Base-by-base conservation (phyloP, 2,888 invertebrate species). In the Euspilapteryx auroguttella region DNA sequence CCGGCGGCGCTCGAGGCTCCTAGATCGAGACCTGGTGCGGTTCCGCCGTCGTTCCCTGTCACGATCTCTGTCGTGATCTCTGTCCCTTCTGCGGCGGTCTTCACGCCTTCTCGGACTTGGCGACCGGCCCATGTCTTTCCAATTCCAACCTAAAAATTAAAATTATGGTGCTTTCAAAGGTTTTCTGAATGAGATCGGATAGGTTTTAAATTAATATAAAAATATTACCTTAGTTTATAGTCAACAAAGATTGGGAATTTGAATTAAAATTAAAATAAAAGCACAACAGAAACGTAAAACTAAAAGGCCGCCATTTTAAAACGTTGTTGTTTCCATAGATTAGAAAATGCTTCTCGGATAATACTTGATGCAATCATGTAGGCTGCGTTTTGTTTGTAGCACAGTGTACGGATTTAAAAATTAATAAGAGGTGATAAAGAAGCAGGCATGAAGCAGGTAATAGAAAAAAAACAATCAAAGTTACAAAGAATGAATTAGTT, bases 21-120 rank as follows among this genome's bases (percentile, higher is more conserved):
- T 55, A 12, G 75, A 73, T 10, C 75, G 59, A 27, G 73, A 66
- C 34, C 75, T 48, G 25, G 62, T 61, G 23, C 71, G 54, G 27
- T 47, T 64, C 39, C 73, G 55, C 12, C 66, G 53, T 36, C 71
- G 53, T 28, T 68, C 68, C 29, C 69, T 55, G 37, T 34, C 34
- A 21, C 34, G 28, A 8, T 63, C 63, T 37, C 64, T 43, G 24
- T 45, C 55, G n/a, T 42, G 33, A 12, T 40, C 21, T 10, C 29
- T 21, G 37, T 34, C 14, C 34, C 28, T 25, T 34, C 12, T 31
- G 28, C 53, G 49, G 36, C 63, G 47, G 23, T 68, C 66, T 24
- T 69, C 69, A 40, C 71, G 66, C 44, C 73, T 66, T 41, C 66
- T 56, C 35, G 76, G 76, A 46, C 76, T 76, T 32, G 75, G 76